Percentiles rank a stretch among this genome's conserved stretches.
Conservation (phyloP, 2,113 vertebrate genomes). For the Progne subis region DNA sequence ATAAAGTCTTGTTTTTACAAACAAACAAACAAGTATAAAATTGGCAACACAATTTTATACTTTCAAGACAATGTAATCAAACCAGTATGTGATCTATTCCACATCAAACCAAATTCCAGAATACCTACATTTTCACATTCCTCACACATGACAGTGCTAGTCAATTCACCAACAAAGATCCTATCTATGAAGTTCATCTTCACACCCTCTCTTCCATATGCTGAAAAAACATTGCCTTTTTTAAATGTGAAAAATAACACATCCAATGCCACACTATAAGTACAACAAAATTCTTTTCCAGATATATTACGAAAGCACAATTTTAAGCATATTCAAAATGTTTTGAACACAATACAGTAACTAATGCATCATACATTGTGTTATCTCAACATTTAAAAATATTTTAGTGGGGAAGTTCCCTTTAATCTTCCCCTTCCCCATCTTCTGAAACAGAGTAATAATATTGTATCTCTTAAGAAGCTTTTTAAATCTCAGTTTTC, state of each 20-base stretch:
- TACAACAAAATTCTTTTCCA: conserved; percentile 40
- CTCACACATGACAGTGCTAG: conserved; percentile 99
- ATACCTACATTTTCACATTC: conserved; percentile 96
- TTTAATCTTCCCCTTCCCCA: background rate
- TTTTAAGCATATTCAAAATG: background rate
- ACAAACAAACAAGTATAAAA: conserved; percentile 62
- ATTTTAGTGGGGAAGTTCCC: background rate
- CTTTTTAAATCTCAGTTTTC: background rate
- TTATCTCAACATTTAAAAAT: background rate
- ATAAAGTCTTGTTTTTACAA: conserved; percentile 23
- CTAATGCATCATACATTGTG: background rate
- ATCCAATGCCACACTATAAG: conserved; percentile 56
- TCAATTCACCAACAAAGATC: conserved; percentile 97
- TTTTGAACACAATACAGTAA: background rate
- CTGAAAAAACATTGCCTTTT: conserved; percentile 79
- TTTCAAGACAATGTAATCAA: conserved; percentile 49
- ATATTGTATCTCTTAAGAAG: background rate
- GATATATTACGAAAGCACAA: conserved; percentile 18
- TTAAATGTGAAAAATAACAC: conserved; percentile 72
- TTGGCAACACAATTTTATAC: conserved; percentile 57
- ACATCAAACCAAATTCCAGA: conserved; percentile 66
- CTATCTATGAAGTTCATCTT: conserved; percentile 98
- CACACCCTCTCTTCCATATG: conserved; percentile 95
- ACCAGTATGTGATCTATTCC: conserved; percentile 58
- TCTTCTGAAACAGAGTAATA: background rate